These are phyloP conservation scores for Butorides virescens DNA, from an alignment of 2,113 vertebrate genomes.

Conservation along the genomic window DNA sequence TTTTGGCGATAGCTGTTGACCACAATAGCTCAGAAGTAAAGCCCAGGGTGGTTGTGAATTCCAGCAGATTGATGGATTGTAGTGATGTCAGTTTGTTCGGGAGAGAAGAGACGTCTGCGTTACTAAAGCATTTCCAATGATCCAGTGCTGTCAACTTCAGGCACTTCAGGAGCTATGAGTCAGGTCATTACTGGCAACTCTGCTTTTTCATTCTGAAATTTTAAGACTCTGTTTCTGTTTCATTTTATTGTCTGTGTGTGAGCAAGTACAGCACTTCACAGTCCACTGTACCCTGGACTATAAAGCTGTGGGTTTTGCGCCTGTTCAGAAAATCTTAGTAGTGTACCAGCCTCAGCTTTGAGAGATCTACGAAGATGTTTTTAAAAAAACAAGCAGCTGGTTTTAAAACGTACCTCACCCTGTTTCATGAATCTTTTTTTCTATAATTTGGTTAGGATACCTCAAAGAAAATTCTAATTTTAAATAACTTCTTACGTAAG, in stretches of 20 bases:
- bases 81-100: not conserved
- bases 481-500: constrained; percentile 38
- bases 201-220: not conserved
- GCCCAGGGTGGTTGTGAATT: not conserved
- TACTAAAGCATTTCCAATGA: not conserved
- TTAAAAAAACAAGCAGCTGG: not conserved
- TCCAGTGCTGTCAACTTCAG: not conserved
- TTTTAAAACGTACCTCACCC: not conserved
- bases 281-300: not conserved
- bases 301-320: not conserved
- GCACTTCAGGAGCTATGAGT: not conserved
- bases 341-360: not conserved
- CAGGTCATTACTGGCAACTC: not conserved
- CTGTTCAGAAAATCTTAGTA: not conserved
- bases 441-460: constrained; percentile 1
- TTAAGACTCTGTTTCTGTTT: not conserved
- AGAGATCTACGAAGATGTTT: not conserved
- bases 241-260: not conserved
- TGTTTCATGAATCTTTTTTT: not conserved
- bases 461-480: constrained; percentile 38
- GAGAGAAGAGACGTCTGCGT: not conserved
- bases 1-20: not conserved
- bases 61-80: not conserved
- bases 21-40: not conserved
- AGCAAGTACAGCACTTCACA: not conserved